Conservation (phyloP, 2,888 invertebrate species). For the Ornithoptera alexandrae region DNA sequence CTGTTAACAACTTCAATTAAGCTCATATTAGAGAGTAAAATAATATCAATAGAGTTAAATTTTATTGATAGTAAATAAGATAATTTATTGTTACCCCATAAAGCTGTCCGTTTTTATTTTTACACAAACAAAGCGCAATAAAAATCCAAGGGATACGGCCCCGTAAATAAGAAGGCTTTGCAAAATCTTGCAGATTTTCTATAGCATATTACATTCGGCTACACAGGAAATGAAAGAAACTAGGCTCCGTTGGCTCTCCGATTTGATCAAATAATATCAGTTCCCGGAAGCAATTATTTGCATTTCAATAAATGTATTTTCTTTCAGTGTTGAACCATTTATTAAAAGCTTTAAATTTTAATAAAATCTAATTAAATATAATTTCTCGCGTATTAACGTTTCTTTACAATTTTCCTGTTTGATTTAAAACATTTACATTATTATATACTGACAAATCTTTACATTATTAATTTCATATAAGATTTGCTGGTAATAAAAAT, state of each 20-base stretch:
- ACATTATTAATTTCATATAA: too few species aligned
- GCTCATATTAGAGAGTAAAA: not conserved
- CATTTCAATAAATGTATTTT: conserved; percentile 1
- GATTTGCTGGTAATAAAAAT: not conserved
- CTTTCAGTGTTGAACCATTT: not conserved
- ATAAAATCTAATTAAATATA: not conserved
- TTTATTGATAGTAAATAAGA: not conserved
- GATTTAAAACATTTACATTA: not conserved
- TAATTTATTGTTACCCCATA: not conserved
- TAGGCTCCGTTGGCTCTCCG: not conserved
- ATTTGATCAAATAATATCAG: conserved; percentile 4
- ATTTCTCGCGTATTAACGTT: not conserved
- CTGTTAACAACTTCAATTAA: too few species aligned
- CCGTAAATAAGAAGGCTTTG: conserved; percentile 15
- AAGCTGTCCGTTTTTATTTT: not conserved
- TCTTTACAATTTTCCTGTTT: not conserved
- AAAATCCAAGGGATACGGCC: not conserved
- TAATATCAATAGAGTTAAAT: not conserved
- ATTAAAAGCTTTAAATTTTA: not conserved
- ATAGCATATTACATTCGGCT: conserved; percentile 16
- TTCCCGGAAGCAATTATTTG: conserved; percentile 10
- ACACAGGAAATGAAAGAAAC: conserved; percentile 13
- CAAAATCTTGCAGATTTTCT: conserved; percentile 18
- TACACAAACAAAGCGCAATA: conserved; percentile 3
- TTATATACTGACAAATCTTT: not conserved